Base-by-base conservation (phyloP, 2,113 vertebrate genomes). In the Macquaria ambigua region DNA sequence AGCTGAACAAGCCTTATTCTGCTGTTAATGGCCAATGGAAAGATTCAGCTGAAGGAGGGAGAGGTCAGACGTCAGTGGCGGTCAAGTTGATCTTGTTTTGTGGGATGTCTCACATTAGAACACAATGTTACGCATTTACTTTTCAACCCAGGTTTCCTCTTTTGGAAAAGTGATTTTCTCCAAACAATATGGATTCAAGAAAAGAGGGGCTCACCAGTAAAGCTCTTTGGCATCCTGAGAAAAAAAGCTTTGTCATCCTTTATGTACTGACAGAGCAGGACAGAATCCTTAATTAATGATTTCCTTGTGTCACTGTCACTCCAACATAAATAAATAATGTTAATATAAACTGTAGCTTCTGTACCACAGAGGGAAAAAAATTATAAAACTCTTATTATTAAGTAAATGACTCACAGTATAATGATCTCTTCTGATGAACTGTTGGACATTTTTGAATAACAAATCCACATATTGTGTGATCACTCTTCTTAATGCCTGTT, bases 61-160 rank as follows among this genome's bases (percentile, higher is more conserved):
- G 79, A 72, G 80, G 85, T 90, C 94, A 94, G 81, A 75, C 1
- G 5, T 74, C 87, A 74, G 69, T 48, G 67, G 20, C 18, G 21
- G 69, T 81, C 72, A 39, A 69, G 20, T 3, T 77, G 46, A 52
- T 83, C 61, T 16, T 20, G 31, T 69, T 71, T 25, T 61, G 39
- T 15, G 31, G 52, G 28, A 55, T 34, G n/a, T 15, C 34, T 52
- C 52, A 50, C 15, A 16, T 69, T 41, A 39, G 12, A 56, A 53
- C 12, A 37, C 50, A 56, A 21, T 50, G 23, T 37, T 31, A 18
- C 11, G 25, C 16, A 25, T 55, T 64, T 10, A 15, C 11, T 69
- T 46, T 62, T 28, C 16, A 74, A 41, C 34, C 5, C 62, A 63
- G 25, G 15, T 55, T 75, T 50, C 25, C 11, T 18, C 11, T 74